Evolutionary conservation across 2,113 vertebrate genomes (phyloP).

Genomic region (Callipepla californica): DNA sequence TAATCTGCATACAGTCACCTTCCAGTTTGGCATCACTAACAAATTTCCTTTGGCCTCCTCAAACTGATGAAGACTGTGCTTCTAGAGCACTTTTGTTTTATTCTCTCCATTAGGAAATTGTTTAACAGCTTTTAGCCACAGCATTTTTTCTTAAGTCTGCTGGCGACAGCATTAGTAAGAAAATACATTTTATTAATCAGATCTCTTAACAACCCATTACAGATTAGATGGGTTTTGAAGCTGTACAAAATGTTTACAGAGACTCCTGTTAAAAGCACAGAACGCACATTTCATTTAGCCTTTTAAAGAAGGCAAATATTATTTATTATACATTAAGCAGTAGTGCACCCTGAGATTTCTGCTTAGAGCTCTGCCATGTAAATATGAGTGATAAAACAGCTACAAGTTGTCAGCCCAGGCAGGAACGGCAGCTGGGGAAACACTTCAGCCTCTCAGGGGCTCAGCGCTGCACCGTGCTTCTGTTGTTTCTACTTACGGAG

Average conservation of each 20-base stretch:
- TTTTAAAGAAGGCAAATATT: constrained; percentile 5
- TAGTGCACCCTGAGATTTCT: constrained; percentile 7
- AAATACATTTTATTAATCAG: background rate
- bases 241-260: background rate
- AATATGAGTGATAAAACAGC: background rate
- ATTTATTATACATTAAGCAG: constrained; percentile 39
- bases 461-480: background rate
- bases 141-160: background rate
- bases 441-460: background rate
- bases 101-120: background rate
- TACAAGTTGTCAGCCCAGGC: background rate
- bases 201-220: background rate
- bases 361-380: background rate
- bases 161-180: background rate
- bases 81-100: background rate
- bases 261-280: background rate
- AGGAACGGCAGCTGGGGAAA: background rate
- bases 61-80: background rate
- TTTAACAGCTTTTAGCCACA: background rate
- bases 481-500: background rate
- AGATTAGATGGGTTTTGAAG: background rate
- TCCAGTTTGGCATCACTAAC: background rate
- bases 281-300: background rate
- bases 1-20: background rate
- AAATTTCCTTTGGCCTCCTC: background rate